Base-by-base conservation (phyloP, 1,140 invertebrate species). In the Anadara kagoshimensis region DNA sequence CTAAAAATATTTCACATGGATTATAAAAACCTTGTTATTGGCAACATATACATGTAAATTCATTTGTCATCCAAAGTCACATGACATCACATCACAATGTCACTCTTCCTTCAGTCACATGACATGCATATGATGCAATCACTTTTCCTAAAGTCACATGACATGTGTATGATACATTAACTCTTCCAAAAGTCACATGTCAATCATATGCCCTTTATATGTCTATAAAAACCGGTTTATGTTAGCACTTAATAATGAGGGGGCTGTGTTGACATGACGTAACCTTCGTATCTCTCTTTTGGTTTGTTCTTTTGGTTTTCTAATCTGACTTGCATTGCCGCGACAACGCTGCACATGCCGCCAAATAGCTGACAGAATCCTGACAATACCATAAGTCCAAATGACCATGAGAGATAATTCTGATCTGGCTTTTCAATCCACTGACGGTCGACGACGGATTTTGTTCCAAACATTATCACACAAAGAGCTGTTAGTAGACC, bases 341-440 rank as follows among this genome's bases (percentile, higher is more conserved):
- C 74, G 5, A 75, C 71, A 5, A 79, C 43, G 12, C 88, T 69
- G 59, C 84, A 85, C 79, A 86, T 80, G 12, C 80, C 85, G 7
- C 84, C 66, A 61, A 85, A 85, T 0, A 87, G 68, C 45, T 76
- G 68, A 79, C 97, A 92, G 62, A 98, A 92, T 78, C 94, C 94
- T 1, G 95, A 93, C 44, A 97, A 91, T 20, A 97, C 94, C 56
- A 95, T 95, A 83, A 98, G 92, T 45, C 93, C 96, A 87, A 96
- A 99, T 0, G 95, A 96, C 97, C 97, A 99, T 12, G 96, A 96
- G 1, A 98, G 88, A 79, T 97, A 95, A 90, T 98, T 99, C 86
- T 94, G 97, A 80, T 96, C 96, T 5, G 97, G 97, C 87, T 98
- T 97, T 89, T 97, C 93, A 18, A 98, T 89, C 97, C 97, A 99